Base-by-base conservation (phyloP, 2,797 vertebrate species). In the Gallinago stenura region DNA sequence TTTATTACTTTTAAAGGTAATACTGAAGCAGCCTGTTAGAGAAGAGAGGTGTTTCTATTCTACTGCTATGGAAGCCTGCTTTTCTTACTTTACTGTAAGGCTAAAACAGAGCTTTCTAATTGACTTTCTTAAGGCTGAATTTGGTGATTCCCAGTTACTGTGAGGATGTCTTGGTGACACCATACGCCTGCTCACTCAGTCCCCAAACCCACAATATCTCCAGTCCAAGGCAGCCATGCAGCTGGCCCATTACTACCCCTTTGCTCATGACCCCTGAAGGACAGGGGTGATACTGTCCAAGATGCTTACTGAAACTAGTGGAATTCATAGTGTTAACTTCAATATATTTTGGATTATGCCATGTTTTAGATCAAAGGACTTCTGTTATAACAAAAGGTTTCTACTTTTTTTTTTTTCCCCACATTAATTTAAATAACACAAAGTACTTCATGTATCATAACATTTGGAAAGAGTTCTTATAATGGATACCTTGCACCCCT, bases 131-230 rank as follows among this genome's bases (percentile, higher is more conserved):
- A 33, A 68, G 57, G 35, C 2, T 51, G n/a, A 62, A 30, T 62
- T 83, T 70, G 26, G 26, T 48, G 26, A 73, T 56, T 77, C 35
- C 26, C 77, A 26, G 30, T 12, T 37, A 14, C 54, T 89, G n/a
- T 46, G 70, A 81, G 12, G 28, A 61, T 43, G 9, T 31, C 46
- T 48, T 46, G 39, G 19, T 79, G 54, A 62, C 46, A 41, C 6
- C 1, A 0, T 20, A 35, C 1, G 2, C 20, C 18, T 65, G 50
- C n/a, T 68, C 6, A 24, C 31, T 61, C 18, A 19, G 28, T 56
- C 24, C 57, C 30, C 19, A 72, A 75, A 60, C 12, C 12, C 33
- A 58, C 46, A 53, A 0, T 4, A 39, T 9, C 70, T 45, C 10
- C 46, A 30, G 6, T 19, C 8, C 35, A 89, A 84, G 45, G 25